Conservation (phyloP, 2,113 vertebrate genomes). For the Oryzias woworae region DNA sequence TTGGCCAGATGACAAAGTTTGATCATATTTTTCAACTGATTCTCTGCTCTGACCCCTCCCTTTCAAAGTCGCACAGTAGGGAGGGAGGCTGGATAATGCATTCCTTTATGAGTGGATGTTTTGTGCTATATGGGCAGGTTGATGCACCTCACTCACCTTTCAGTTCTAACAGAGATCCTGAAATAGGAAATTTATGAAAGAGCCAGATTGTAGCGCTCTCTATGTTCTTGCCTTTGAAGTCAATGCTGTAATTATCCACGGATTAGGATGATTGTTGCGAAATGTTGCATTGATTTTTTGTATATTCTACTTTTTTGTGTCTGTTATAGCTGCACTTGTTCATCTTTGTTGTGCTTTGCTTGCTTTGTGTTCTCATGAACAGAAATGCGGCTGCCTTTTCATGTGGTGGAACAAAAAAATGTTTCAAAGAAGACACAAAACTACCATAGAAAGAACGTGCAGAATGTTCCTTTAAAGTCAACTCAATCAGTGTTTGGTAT, state of each 20-base stretch:
- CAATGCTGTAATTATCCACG: slow-evolving; percentile 9
- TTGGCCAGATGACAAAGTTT: slow-evolving; percentile 66
- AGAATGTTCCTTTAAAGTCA: too few relatives aligned
- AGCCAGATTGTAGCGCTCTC: slow-evolving; percentile 14
- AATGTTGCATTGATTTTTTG: background rate
- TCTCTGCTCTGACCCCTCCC: slow-evolving; percentile 46
- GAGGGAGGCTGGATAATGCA: slow-evolving; percentile 27
- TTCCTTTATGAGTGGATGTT: slow-evolving; percentile 43
- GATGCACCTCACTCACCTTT: slow-evolving; percentile 37
- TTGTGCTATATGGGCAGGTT: slow-evolving; percentile 42
- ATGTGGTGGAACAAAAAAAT: too few relatives aligned
- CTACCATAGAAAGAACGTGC: too few relatives aligned
- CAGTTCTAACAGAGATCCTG: slow-evolving; percentile 32
- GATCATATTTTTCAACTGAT: slow-evolving; percentile 59
- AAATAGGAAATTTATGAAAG: slow-evolving; percentile 32
- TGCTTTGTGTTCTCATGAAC: background rate
- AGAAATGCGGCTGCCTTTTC: too few relatives aligned
- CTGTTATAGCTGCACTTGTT: background rate
- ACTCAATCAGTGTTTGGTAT: too few relatives aligned
- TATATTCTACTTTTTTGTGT: background rate
- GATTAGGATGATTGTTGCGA: slow-evolving; percentile 9
- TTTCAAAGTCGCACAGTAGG: slow-evolving; percentile 39
- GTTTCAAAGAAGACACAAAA: too few relatives aligned
- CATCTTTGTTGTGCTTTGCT: background rate
- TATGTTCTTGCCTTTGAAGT: slow-evolving; percentile 40